Conservation (phyloP, 2,113 vertebrate species). For the Carassius gibelio region DNA sequence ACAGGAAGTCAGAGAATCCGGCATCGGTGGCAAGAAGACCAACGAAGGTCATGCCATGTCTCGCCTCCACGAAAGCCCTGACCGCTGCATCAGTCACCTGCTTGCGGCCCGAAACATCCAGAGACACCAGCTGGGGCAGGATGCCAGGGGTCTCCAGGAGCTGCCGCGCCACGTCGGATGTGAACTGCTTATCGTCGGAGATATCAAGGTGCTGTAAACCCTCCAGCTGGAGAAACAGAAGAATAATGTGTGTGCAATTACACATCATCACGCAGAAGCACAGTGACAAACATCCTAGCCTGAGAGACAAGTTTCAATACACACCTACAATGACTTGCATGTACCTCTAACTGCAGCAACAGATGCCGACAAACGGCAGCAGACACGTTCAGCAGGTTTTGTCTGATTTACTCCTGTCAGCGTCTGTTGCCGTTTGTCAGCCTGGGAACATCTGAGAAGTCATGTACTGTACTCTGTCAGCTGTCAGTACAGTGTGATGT, state of each 20-base stretch:
- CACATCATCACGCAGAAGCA: no score
- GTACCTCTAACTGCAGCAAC: no score
- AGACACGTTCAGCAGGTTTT: no score
- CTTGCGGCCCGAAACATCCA: slow-evolving; percentile 95
- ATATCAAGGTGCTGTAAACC: slow-evolving; percentile 94
- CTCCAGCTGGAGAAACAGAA: slow-evolving; percentile 74
- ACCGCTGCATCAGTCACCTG: slow-evolving; percentile 93
- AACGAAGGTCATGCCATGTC: slow-evolving; percentile 94
- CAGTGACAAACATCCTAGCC: no score
- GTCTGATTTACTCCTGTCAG: no score
- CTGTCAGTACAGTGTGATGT: no score
- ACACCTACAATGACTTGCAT: no score
- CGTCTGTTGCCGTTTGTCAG: no score
- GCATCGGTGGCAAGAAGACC: slow-evolving; percentile 95
- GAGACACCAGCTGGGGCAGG: slow-evolving; percentile 86
- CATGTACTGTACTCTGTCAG: no score
- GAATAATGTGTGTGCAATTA: not conserved
- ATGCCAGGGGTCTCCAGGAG: slow-evolving; percentile 91
- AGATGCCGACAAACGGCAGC: no score
- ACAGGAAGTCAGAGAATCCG: slow-evolving; percentile 93
- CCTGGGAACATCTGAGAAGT: no score
- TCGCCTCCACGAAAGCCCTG: slow-evolving; percentile 86
- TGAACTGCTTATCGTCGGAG: slow-evolving; percentile 98
- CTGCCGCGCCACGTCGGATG: slow-evolving; percentile 94
- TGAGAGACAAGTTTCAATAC: no score